phyloP scores from a whole-genome alignment of 1,140 invertebrate species.

The Chironomus tepperi region DNA sequence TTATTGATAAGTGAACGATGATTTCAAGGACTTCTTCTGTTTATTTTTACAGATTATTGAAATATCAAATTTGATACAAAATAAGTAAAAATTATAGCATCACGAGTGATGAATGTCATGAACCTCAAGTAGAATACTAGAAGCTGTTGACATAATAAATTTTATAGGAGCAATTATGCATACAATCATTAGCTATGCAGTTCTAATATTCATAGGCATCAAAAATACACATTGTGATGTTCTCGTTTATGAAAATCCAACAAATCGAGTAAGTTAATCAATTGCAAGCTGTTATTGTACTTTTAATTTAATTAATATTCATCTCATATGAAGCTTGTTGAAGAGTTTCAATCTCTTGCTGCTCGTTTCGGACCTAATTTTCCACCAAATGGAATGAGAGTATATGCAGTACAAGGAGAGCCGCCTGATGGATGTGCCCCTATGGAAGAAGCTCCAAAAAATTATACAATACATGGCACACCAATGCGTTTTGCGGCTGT shows the following conservation, averaged over 20 bases:
- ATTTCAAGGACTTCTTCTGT: too few species aligned
- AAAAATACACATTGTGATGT: not conserved
- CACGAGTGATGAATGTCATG: not conserved
- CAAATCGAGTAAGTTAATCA: not conserved
- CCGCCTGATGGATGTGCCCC: constrained; percentile 57
- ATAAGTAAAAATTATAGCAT: too few species aligned
- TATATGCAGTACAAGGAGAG: constrained; percentile 55
- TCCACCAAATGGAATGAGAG: constrained; percentile 49
- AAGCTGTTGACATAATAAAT: too few species aligned
- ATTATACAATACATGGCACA: constrained; percentile 42
- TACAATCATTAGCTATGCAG: not conserved
- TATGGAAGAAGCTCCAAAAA: constrained; percentile 48
- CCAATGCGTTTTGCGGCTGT: constrained; percentile 65
- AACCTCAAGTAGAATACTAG: not conserved
- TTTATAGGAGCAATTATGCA: not conserved
- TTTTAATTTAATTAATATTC: not conserved
- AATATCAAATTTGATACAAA: not conserved
- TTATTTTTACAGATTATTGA: too few species aligned
- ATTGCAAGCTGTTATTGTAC: not conserved
- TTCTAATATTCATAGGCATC: not conserved
- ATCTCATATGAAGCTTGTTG: constrained; percentile 43
- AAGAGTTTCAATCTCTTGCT: constrained; percentile 58
- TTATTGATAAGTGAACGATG: too few species aligned
- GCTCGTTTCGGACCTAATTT: constrained; percentile 55
- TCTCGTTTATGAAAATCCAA: not conserved